Percentiles rank a stretch among this genome's conserved stretches.
Conservation (phyloP, 1,140 invertebrate genomes). For the Euura saliciscinereae region DNA sequence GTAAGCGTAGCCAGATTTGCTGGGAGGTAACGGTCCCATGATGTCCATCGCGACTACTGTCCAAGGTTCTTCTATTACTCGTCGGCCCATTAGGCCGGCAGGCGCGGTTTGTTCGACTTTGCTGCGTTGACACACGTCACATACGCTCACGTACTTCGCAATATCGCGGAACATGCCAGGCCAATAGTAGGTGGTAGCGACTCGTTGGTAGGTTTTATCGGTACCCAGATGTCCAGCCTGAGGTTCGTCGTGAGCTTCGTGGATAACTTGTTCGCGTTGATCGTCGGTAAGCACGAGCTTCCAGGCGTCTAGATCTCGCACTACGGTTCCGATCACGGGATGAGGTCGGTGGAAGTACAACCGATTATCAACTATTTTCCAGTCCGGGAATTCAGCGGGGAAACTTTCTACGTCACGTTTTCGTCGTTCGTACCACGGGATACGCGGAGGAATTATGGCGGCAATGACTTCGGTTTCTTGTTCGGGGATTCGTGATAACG, state of each 20-base stretch:
- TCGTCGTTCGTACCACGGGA: slow-evolving; percentile 9
- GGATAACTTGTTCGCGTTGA: not conserved
- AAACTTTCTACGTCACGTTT: not conserved
- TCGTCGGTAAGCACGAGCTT: slow-evolving; percentile 19
- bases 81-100: slow-evolving; percentile 2
- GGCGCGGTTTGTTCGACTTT: not conserved
- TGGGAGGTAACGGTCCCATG: slow-evolving; percentile 23
- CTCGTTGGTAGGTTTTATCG: slow-evolving; percentile 27
- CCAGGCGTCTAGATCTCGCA: slow-evolving; percentile 14
- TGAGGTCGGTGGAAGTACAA: slow-evolving; percentile 5
- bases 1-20: slow-evolving; percentile 25
- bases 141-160: slow-evolving; percentile 21
- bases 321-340: not conserved
- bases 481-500: slow-evolving; percentile 34
- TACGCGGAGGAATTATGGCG: not conserved
- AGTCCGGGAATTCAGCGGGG: not conserved
- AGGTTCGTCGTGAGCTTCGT: slow-evolving; percentile 22
- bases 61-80: not conserved
- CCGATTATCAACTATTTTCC: not conserved
- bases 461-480: not conserved
- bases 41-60: too few species aligned
- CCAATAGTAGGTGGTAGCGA: slow-evolving; percentile 37
- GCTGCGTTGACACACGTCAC: slow-evolving; percentile 25
- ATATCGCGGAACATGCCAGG: slow-evolving; percentile 31
- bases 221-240: slow-evolving; percentile 23